These are phyloP conservation scores for Lucifuga dentata DNA, from an alignment of 2,113 vertebrate genomes.

Conservation along the genomic window DNA sequence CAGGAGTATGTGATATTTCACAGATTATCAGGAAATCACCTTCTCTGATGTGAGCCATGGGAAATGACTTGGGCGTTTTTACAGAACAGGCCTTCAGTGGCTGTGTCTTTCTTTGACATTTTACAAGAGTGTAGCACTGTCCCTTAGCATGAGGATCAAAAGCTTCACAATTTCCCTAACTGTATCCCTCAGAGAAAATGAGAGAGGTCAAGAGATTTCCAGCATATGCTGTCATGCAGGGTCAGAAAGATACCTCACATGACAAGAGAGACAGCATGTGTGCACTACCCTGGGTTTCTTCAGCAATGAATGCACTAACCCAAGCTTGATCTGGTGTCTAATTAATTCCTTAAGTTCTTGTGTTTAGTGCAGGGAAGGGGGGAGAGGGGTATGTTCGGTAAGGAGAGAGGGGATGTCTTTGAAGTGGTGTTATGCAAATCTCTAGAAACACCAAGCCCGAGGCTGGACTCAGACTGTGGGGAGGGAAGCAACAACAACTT, in stretches of 20 bases:
- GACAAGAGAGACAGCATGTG: conserved; percentile 27
- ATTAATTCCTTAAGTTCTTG: conserved; percentile 82
- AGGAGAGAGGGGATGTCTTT: conserved; percentile 72
- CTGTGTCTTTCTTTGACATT: conserved; percentile 25
- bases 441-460: conserved; percentile 71
- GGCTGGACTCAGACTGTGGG: conserved; percentile 72
- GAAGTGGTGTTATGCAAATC: conserved; percentile 76
- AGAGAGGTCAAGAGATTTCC: conserved; percentile 37
- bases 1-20: conserved; percentile 20
- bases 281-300: conserved; percentile 34
- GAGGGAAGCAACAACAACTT: conserved; percentile 59
- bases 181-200: conserved; percentile 27
- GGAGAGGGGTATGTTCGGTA: conserved; percentile 42
- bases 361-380: conserved; percentile 66
- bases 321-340: conserved; percentile 73
- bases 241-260: conserved; percentile 31
- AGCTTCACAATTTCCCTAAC: conserved; percentile 24
- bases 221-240: conserved; percentile 39
- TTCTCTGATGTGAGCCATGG: conserved; percentile 41
- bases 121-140: conserved; percentile 19
- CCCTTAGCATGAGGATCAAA: conserved; percentile 33
- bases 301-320: conserved; percentile 48
- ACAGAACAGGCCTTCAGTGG: conserved; percentile 27
- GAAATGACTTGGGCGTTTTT: conserved; percentile 28
- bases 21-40: conserved; percentile 19